Evolutionary conservation across 92 coral and sea anemone genomes (phyloP).

Genomic region (Anthopleura xanthogrammica): DNA sequence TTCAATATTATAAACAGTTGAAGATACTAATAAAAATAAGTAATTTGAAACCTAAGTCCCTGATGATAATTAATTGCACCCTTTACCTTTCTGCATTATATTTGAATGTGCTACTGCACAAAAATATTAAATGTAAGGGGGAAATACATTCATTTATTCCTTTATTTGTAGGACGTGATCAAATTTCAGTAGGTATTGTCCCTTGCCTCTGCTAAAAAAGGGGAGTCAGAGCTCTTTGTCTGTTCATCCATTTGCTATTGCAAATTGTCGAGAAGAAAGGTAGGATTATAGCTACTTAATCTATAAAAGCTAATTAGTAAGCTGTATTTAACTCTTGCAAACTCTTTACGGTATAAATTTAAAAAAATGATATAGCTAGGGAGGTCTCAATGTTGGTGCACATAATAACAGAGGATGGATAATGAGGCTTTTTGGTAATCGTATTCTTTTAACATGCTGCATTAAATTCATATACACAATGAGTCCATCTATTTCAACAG

Average conservation of each 20-base stretch:
- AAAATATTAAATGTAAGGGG: background rate
- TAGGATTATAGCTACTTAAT: background rate
- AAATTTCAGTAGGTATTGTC: conserved; percentile 25
- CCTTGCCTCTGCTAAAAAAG: conserved; percentile 5
- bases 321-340: background rate
- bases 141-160: background rate
- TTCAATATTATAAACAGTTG: background rate
- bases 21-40: background rate
- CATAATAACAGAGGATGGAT: too few relatives aligned
- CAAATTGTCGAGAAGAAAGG: conserved; percentile 24
- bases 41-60: background rate
- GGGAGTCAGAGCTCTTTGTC: conserved; percentile 25
- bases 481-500: background rate
- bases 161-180: conserved; percentile 15
- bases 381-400: background rate
- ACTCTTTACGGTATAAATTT: too few relatives aligned
- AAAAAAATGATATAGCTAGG: background rate
- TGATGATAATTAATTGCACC: background rate
- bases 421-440: too few relatives aligned
- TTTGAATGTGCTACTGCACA: background rate
- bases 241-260: conserved; percentile 32
- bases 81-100: background rate
- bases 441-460: background rate
- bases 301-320: background rate
- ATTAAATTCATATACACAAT: background rate